These are phyloP conservation scores for Clivina fossor DNA, from an alignment of 2,888 invertebrate genomes.

Conservation along the genomic window DNA sequence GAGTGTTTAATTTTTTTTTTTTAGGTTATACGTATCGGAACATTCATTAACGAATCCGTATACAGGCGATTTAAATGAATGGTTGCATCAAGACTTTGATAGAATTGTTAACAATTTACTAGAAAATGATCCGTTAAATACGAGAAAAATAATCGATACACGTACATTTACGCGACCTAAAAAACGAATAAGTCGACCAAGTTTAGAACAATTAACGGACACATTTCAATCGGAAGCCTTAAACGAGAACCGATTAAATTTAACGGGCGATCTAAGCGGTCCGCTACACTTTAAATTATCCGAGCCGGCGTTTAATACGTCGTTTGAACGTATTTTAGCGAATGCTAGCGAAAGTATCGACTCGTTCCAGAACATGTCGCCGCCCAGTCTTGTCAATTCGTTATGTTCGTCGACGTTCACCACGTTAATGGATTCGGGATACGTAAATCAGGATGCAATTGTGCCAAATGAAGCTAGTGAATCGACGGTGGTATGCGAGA, in stretches of 20 bases:
- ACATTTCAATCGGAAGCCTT: conserved; percentile 2
- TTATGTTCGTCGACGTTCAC: conserved; percentile 53
- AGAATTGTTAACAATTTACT: conserved; percentile 6
- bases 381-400: conserved; percentile 64
- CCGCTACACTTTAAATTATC: conserved; percentile 50
- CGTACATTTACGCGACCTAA: conserved; percentile 71
- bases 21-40: conserved; percentile 40
- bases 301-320: conserved; percentile 47
- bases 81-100: conserved; percentile 40
- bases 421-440: conserved; percentile 50
- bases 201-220: conserved; percentile 57
- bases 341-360: conserved; percentile 55
- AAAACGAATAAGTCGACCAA: conserved; percentile 60
- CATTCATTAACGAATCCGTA: conserved; percentile 28
- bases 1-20: conserved; percentile 32
- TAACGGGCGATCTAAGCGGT: conserved; percentile 22
- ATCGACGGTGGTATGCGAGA: not conserved
- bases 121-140: conserved; percentile 8
- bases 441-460: conserved; percentile 20
- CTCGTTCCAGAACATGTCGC: conserved; percentile 56
- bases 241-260: conserved; percentile 4
- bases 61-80: conserved; percentile 37
- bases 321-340: conserved; percentile 50
- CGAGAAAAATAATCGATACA: conserved; percentile 61
- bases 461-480: conserved; percentile 26